These are phyloP conservation scores for Enteromius fasciolatus DNA, from an alignment of 2,797 vertebrate species.

Conservation along the genomic window DNA sequence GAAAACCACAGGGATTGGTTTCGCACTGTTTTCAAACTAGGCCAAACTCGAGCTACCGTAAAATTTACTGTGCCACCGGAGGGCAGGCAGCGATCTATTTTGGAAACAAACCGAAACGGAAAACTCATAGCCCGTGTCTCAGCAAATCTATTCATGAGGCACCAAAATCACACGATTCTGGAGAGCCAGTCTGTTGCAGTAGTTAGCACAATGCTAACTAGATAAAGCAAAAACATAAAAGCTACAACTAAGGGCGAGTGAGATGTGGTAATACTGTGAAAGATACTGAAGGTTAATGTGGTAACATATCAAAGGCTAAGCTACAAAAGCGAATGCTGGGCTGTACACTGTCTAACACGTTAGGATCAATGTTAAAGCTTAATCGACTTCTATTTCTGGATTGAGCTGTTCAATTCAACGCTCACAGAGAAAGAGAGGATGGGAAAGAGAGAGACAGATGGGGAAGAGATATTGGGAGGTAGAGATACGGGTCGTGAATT, in stretches of 20 bases:
- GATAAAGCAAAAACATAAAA: slow-evolving; percentile 46
- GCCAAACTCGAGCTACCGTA: slow-evolving; percentile 70
- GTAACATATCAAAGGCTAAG: slow-evolving; percentile 43
- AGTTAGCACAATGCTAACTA: slow-evolving; percentile 41
- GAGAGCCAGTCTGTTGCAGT: slow-evolving; percentile 29
- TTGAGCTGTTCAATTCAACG: slow-evolving; percentile 44
- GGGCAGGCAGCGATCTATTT: slow-evolving; percentile 57
- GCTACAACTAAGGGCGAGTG: slow-evolving; percentile 47
- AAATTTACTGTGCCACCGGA: slow-evolving; percentile 66
- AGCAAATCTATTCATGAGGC: slow-evolving; percentile 49
- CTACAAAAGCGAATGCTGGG: slow-evolving; percentile 35
- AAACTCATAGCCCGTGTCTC: slow-evolving; percentile 54
- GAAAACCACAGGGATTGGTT: slow-evolving; percentile 72
- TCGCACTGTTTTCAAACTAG: slow-evolving; percentile 74
- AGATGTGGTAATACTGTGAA: slow-evolving; percentile 48
- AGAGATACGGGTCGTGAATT: slow-evolving; percentile 25
- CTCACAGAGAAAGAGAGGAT: slow-evolving; percentile 17
- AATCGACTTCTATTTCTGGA: slow-evolving; percentile 52
- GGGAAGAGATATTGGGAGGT: not conserved
- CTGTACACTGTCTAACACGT: slow-evolving; percentile 20
- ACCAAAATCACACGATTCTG: slow-evolving; percentile 52
- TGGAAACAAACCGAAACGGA: slow-evolving; percentile 62
- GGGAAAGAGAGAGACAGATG: slow-evolving; percentile 20
- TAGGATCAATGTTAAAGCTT: slow-evolving; percentile 45
- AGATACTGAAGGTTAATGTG: slow-evolving; percentile 56